Conservation (phyloP, 2,888 invertebrate genomes). For the Polia nebulosa region DNA sequence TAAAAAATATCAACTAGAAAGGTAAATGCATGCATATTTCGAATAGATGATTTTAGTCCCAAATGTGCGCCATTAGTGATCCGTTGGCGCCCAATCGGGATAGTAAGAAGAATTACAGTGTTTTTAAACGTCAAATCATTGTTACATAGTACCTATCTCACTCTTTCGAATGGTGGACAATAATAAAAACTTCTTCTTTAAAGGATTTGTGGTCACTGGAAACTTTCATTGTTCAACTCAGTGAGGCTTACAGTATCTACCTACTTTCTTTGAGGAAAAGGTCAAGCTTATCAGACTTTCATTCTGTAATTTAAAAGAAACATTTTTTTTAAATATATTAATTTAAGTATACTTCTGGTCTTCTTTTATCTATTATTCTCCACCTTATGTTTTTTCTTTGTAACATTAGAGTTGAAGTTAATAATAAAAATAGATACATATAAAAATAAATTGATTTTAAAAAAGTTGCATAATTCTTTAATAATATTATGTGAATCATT, state of each 20-base stretch:
- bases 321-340: too few species aligned
- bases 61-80: conserved; percentile 31
- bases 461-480: too few species aligned
- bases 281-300: not conserved
- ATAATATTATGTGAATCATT: too few species aligned
- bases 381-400: too few species aligned
- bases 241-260: not conserved
- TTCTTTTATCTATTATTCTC: too few species aligned
- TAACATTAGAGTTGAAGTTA: too few species aligned
- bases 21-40: conserved; percentile 10
- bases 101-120: not conserved
- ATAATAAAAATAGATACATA: too few species aligned
- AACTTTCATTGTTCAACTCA: not conserved
- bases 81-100: not conserved
- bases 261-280: not conserved
- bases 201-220: not conserved
- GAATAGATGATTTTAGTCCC: not conserved
- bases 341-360: not conserved
- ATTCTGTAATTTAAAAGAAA: not conserved
- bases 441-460: too few species aligned
- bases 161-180: too few species aligned
- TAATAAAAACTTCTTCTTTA: too few species aligned
- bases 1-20: not conserved
- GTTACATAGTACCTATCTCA: too few species aligned
- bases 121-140: too few species aligned